phyloP scores from a whole-genome alignment of 2,113 vertebrate genomes.

The Tursiops truncatus region DNA sequence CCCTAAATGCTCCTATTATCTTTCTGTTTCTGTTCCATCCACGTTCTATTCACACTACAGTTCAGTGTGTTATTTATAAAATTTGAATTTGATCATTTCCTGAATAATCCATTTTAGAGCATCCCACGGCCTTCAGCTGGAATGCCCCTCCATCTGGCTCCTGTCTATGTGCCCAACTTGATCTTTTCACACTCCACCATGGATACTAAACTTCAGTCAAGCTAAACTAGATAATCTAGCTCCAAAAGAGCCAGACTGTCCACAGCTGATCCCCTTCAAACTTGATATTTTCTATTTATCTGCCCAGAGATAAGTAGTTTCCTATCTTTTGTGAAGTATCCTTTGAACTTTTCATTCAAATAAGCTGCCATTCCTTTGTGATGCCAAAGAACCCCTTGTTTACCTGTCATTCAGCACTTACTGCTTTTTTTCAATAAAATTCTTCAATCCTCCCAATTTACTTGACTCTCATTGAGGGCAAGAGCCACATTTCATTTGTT shows the following conservation, averaged over 20 bases:
- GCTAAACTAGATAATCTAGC: not conserved
- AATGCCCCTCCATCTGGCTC: not conserved
- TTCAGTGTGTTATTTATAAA: not conserved
- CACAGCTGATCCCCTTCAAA: not conserved
- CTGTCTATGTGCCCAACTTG: no score
- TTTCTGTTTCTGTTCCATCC: not conserved
- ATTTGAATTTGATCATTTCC: not conserved
- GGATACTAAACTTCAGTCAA: not conserved
- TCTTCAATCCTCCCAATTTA: not conserved
- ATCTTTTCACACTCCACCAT: not conserved
- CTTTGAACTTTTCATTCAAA: not conserved
- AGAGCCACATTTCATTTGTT: not conserved
- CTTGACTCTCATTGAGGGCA: not conserved
- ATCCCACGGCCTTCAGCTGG: not conserved
- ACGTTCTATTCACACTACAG: not conserved
- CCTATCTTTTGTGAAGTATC: not conserved
- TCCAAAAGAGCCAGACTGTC: rapidly evolving
- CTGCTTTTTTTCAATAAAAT: not conserved
- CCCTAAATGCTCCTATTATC: not conserved
- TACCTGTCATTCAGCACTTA: not conserved
- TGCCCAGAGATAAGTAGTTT: not conserved
- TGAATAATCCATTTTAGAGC: not conserved
- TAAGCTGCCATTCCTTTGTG: not conserved
- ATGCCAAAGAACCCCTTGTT: not conserved
- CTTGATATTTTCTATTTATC: not conserved